Conservation (phyloP, 2,113 vertebrate genomes). For the Seriola dumerili region DNA sequence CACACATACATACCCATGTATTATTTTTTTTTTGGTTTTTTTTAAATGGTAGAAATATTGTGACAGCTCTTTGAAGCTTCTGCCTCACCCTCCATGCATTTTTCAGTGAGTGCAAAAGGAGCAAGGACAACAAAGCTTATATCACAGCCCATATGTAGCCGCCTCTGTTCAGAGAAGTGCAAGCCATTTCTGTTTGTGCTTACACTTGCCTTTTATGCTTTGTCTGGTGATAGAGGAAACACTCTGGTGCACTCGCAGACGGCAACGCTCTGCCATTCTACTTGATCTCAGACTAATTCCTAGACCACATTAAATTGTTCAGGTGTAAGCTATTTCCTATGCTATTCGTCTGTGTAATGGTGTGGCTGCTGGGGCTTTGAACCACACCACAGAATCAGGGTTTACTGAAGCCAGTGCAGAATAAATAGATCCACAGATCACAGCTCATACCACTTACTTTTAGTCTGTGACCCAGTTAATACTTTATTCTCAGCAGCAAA, state of each 20-base stretch:
- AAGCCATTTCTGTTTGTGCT: conserved; percentile 33
- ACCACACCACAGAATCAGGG: conserved; percentile 10
- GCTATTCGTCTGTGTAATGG: not conserved
- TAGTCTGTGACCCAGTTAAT: conserved; percentile 47
- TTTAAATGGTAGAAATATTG: conserved; percentile 4
- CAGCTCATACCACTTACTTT: not conserved
- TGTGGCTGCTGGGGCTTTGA: conserved; percentile 9
- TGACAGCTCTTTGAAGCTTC: conserved; percentile 67
- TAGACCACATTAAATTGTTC: conserved; percentile 20
- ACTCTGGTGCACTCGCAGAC: conserved; percentile 10
- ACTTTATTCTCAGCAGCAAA: not conserved
- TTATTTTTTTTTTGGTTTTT: not conserved
- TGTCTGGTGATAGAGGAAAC: conserved; percentile 24
- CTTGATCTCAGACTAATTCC: conserved; percentile 40
- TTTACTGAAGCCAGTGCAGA: conserved; percentile 32
- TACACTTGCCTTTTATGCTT: conserved; percentile 55
- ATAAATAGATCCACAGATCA: conserved; percentile 30
- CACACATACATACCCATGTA: not conserved
- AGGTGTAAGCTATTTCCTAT: conserved; percentile 11
- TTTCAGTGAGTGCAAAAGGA: conserved; percentile 71
- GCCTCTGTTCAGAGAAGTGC: conserved; percentile 42
- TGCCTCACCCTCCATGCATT: conserved; percentile 51
- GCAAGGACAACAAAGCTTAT: conserved; percentile 64
- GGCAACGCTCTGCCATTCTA: not conserved
- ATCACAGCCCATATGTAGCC: conserved; percentile 40